A percentile compares a stretch with the other conserved stretches of the same genome.
These are phyloP conservation scores for Catharus ustulatus DNA, from an alignment of 2,797 vertebrate genomes.

Conservation along the genomic window DNA sequence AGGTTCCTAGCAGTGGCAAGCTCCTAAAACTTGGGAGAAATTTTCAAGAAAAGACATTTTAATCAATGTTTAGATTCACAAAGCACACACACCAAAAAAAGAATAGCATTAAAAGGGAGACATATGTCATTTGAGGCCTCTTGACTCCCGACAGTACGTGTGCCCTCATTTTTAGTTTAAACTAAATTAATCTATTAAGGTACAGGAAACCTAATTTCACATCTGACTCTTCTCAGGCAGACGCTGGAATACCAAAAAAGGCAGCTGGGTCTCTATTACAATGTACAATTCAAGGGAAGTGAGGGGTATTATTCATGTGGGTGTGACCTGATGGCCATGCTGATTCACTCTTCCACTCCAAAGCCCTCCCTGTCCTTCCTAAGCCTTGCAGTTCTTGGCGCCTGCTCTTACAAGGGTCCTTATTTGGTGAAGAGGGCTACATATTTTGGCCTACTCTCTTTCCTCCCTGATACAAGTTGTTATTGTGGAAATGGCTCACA, in stretches of 20 bases:
- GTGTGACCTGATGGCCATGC: constrained; percentile 57
- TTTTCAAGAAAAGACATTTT: background rate
- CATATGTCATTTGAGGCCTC: constrained; percentile 8
- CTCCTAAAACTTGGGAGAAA: background rate
- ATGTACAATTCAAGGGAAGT: constrained; percentile 68
- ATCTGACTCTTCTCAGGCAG: constrained; percentile 34
- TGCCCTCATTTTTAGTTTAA: constrained; percentile 53
- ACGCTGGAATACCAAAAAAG: constrained; percentile 50
- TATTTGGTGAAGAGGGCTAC: constrained; percentile 62
- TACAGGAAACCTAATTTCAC: constrained; percentile 64
- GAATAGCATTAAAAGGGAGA: background rate
- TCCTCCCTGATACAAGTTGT: constrained; percentile 56
- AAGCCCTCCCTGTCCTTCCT: constrained; percentile 65
- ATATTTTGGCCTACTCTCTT: constrained; percentile 51
- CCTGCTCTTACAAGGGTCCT: constrained; percentile 34
- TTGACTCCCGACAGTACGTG: background rate
- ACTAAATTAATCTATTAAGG: constrained; percentile 61
- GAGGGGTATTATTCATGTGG: constrained; percentile 70
- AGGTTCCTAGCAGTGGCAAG: background rate
- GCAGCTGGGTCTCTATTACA: constrained; percentile 60
- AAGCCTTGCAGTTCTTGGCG: background rate
- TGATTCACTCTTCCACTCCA: constrained; percentile 67
- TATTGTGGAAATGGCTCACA: constrained; percentile 50
- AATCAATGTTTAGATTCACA: background rate
- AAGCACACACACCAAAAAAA: background rate